Evolutionary conservation across 2,797 vertebrate genomes (phyloP).

Genomic region (Chlorospingus semifuscus): DNA sequence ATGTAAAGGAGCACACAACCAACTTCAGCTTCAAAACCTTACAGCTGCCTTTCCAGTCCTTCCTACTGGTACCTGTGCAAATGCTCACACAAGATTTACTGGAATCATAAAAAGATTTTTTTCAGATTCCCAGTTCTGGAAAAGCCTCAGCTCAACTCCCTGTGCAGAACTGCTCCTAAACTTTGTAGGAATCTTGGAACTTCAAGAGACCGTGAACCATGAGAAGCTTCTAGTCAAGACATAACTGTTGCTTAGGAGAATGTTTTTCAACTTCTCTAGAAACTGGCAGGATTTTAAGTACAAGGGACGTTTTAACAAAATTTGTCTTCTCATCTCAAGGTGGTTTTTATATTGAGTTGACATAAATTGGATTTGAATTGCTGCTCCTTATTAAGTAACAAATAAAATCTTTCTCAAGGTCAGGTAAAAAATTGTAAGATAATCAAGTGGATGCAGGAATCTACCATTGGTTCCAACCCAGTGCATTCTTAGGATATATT

Average conservation of each 20-base stretch:
- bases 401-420: neutral
- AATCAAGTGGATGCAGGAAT: neutral
- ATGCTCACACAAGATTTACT: neutral
- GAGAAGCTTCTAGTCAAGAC: neutral
- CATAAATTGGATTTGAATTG: neutral
- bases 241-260: neutral
- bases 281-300: neutral
- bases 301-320: neutral
- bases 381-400: neutral
- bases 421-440: neutral
- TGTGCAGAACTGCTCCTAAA: neutral
- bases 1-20: neutral
- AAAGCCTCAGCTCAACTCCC: neutral
- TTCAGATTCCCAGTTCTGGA: neutral
- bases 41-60: neutral
- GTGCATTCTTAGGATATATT: neutral
- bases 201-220: neutral
- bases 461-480: rapidly evolving
- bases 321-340: neutral
- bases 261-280: neutral
- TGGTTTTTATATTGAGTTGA: neutral
- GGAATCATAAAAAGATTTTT: too few relatives aligned
- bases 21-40: neutral
- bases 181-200: neutral
- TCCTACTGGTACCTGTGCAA: neutral